Evolutionary conservation across 2,797 vertebrate species (phyloP).

Genomic region (Trachops cirrhosus): DNA sequence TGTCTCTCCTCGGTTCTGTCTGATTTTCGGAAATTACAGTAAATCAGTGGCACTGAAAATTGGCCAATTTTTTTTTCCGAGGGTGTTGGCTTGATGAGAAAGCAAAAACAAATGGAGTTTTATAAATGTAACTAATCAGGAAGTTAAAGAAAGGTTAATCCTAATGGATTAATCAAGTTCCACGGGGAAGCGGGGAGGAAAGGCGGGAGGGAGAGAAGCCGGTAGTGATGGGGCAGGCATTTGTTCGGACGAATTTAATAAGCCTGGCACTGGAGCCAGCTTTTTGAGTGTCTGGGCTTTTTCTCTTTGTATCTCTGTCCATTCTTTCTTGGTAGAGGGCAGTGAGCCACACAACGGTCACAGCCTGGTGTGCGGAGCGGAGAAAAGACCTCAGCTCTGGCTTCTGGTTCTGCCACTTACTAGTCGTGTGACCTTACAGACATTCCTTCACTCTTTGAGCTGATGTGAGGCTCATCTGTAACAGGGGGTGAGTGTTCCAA

Average conservation of each 20-base stretch:
- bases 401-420: not conserved
- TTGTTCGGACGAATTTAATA: not conserved
- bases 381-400: not conserved
- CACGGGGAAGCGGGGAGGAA: slow-evolving; percentile 42
- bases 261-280: not conserved
- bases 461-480: not conserved
- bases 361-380: not conserved
- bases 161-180: slow-evolving; percentile 82
- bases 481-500: not conserved
- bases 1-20: not conserved
- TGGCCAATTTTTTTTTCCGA: slow-evolving; percentile 77
- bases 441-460: not conserved
- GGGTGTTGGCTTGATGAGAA: slow-evolving; percentile 80
- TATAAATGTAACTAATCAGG: slow-evolving; percentile 85
- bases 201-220: slow-evolving; percentile 13
- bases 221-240: not conserved
- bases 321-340: not conserved
- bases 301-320: not conserved
- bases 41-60: slow-evolving; percentile 82
- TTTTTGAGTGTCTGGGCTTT: not conserved
- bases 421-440: not conserved
- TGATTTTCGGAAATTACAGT: slow-evolving; percentile 84
- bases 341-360: not conserved
- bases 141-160: slow-evolving; percentile 85
- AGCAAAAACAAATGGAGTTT: slow-evolving; percentile 83